Evolutionary conservation across 1,140 invertebrate genomes (phyloP).

Genomic region (Drosophila aff.): DNA sequence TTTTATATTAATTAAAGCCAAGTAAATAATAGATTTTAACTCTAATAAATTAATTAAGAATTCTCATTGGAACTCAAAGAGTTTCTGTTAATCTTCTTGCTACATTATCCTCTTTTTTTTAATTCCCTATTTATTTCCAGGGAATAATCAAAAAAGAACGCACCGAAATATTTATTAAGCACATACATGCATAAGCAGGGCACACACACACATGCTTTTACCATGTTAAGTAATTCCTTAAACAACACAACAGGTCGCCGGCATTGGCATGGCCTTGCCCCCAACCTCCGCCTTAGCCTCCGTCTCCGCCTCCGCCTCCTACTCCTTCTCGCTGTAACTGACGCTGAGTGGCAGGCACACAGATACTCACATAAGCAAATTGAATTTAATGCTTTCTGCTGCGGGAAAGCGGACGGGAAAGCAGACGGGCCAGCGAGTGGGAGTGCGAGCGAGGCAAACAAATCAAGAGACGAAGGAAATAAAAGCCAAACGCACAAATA

Average conservation of each 20-base stretch:
- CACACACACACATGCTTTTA: slow-evolving; percentile 36
- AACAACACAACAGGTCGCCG: slow-evolving; percentile 75
- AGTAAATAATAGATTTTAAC: no score
- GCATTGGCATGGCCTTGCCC: slow-evolving; percentile 39
- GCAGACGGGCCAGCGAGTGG: background rate
- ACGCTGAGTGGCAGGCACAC: slow-evolving; percentile 73
- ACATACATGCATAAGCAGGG: slow-evolving; percentile 29
- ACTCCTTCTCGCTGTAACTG: slow-evolving; percentile 54
- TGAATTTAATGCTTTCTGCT: slow-evolving; percentile 79
- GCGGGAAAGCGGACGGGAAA: slow-evolving; percentile 10
- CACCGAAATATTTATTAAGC: slow-evolving; percentile 36
- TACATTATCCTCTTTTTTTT: background rate
- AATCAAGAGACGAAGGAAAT: slow-evolving; percentile 58
- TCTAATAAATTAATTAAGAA: no score
- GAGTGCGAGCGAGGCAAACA: slow-evolving; percentile 39
- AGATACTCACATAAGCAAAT: slow-evolving; percentile 59
- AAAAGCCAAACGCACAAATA: slow-evolving; percentile 67
- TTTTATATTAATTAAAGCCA: no score
- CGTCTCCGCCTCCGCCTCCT: background rate
- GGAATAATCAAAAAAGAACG: slow-evolving; percentile 27
- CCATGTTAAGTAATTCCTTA: slow-evolving; percentile 75
- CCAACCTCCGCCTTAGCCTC: slow-evolving; percentile 2
- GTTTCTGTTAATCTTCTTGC: no score
- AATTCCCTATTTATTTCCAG: background rate
- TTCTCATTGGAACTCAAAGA: background rate